Conservation (phyloP, 64 coral and sea anemone species). For the Montipora foliosa region DNA sequence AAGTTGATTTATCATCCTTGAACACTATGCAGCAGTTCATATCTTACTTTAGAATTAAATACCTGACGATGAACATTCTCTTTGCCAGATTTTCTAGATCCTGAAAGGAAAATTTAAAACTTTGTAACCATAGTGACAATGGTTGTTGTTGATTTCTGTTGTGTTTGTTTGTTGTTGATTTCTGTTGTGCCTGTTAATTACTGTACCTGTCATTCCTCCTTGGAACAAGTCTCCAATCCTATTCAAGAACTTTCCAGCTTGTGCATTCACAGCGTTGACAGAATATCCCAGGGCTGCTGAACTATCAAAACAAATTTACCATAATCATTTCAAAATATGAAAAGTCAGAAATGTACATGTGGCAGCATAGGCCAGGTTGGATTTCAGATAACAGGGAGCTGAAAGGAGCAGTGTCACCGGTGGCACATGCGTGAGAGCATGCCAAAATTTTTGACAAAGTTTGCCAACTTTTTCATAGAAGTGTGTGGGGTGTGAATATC, state of each 20-base stretch:
- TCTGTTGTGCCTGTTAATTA: no score
- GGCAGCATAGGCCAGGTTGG: no score
- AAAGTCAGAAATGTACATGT: no score
- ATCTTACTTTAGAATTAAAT: not conserved
- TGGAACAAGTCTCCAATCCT: slow-evolving; percentile 95
- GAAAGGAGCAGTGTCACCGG: no score
- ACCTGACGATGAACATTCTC: slow-evolving; percentile 38
- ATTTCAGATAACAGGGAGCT: no score
- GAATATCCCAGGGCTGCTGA: slow-evolving; percentile 73
- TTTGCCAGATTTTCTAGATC: slow-evolving; percentile 39
- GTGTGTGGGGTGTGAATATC: no score
- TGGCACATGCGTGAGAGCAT: no score
- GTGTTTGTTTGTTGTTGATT: not conserved
- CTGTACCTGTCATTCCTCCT: slow-evolving; percentile 51
- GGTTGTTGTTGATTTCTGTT: no score
- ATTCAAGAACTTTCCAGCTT: slow-evolving; percentile 98
- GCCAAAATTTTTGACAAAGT: no score
- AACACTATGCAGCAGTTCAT: not conserved
- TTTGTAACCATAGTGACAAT: no score
- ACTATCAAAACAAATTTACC: not conserved
- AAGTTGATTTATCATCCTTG: not conserved
- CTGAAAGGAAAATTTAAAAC: not conserved
- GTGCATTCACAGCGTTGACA: slow-evolving; percentile 85
- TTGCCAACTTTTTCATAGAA: no score
- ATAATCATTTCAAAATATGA: not conserved